Conservation (phyloP, 2,113 vertebrate species). For the Corythaeola cristata region DNA sequence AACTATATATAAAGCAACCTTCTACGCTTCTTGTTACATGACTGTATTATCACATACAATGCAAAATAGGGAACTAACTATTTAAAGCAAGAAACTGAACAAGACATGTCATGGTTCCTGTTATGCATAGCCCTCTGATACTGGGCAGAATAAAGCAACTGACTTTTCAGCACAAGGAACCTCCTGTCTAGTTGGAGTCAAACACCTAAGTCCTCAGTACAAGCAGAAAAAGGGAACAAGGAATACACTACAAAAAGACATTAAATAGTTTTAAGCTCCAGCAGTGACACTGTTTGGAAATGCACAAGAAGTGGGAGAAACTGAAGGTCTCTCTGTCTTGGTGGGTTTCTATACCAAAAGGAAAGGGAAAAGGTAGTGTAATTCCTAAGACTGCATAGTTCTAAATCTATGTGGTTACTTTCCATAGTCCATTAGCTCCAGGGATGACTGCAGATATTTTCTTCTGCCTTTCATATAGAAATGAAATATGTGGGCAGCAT, state of each 20-base stretch:
- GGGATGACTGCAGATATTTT: background rate
- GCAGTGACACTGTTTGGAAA: background rate
- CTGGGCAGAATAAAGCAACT: background rate
- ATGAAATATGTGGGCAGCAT: background rate
- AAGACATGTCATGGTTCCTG: background rate
- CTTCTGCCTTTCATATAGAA: background rate
- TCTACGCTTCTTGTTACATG: background rate
- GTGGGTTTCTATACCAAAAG: background rate
- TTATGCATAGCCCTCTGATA: background rate
- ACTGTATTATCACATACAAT: background rate
- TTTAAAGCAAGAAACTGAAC: background rate
- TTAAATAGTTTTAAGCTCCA: background rate
- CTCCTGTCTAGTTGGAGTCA: background rate
- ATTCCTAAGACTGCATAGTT: background rate
- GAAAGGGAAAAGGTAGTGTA: background rate
- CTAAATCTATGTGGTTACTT: background rate
- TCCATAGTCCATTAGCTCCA: background rate
- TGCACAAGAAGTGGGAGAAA: background rate
- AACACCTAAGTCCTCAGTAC: background rate
- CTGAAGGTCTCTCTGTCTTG: background rate
- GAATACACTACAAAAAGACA: background rate
- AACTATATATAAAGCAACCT: background rate
- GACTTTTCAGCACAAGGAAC: background rate
- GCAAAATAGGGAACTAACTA: background rate
- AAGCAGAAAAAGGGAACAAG: background rate